phyloP scores from a whole-genome alignment of 2,113 vertebrate genomes.

The Toxotes jaculatrix region DNA sequence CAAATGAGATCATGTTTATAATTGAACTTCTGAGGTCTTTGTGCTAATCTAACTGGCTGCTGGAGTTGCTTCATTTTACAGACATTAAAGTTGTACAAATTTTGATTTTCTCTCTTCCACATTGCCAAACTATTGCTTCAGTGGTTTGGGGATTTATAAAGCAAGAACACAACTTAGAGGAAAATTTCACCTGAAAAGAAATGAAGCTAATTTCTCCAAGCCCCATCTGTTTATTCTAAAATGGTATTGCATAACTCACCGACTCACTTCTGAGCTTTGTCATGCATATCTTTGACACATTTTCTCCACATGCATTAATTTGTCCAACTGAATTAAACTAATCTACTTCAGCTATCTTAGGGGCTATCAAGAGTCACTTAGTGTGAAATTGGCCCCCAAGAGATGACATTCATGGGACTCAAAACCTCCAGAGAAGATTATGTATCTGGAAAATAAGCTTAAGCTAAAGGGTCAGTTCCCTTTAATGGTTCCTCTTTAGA shows the following conservation, averaged over 20 bases:
- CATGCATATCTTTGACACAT: neutral
- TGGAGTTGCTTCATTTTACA: neutral
- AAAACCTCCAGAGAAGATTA: conserved; percentile 4
- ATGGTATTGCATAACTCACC: neutral
- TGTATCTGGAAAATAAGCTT: conserved; percentile 38
- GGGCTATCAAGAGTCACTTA: conserved; percentile 12
- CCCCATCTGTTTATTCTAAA: neutral
- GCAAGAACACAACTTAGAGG: neutral
- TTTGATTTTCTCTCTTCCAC: neutral
- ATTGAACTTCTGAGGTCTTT: neutral
- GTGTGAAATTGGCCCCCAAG: conserved; percentile 43
- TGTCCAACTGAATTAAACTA: neutral
- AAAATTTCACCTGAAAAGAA: neutral
- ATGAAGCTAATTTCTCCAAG: neutral
- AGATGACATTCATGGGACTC: conserved; percentile 44
- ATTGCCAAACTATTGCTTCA: neutral
- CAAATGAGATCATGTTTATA: neutral
- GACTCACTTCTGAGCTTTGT: conserved; percentile 4
- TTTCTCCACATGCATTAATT: conserved; percentile 24
- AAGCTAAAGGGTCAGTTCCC: conserved; percentile 26
- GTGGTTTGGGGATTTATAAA: neutral
- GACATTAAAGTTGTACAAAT: no score
- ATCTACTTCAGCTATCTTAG: neutral
- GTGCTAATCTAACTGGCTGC: neutral
- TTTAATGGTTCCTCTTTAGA: conserved; percentile 32